Base-by-base conservation (phyloP, 2,888 invertebrate genomes). In the Galerucella pusilla region DNA sequence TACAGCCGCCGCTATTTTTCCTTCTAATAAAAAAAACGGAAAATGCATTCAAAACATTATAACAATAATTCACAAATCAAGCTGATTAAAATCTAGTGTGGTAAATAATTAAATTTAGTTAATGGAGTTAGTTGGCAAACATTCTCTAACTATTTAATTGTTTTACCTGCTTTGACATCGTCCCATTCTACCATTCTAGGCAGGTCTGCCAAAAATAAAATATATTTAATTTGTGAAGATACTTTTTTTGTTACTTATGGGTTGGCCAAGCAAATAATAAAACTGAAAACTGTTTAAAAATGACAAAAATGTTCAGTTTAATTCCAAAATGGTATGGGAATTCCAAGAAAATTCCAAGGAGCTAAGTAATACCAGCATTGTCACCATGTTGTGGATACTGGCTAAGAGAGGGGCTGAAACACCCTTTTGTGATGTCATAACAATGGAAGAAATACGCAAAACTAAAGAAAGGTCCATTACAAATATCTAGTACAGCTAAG, bases 191-290 rank as follows among this genome's bases (percentile, higher is more conserved):
- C 74, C 79, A 80, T 76, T 52, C 73, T 73, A 70, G 81, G 81
- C 75, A 80, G 78, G 74, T 81, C 82, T 81, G 77, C 68, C 77
- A 75, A 78, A 79, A 80, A 81, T 63, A 77, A 71, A 64, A n/a
- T 63, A 14, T 11, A 63, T 28, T n/a, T 9, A 28, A 28, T 59
- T 59, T 10, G 2, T n/a, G 4, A 59, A 59, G 16, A 46, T 16
- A 61, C 69, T 20, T 49, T 42, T 42, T 42, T 42, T 42, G 7
- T 42, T 7, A 9, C 35, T 42, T 42, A 14, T 12, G 49, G 5
- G 14, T 49, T 49, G 14, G 14, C 49, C 12, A 49, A 49, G 49
- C 49, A 49, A 49, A 1, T 49, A 49, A 14, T 49, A 49, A 49
- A 42, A 42, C 9, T 42, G 7, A 7, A 42, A 42, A 7, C 7